Evolutionary conservation across 2,888 invertebrate genomes (phyloP), one percentile per base, ranked within the genome.

Genomic region (Protodeltote pygarga): DNA sequence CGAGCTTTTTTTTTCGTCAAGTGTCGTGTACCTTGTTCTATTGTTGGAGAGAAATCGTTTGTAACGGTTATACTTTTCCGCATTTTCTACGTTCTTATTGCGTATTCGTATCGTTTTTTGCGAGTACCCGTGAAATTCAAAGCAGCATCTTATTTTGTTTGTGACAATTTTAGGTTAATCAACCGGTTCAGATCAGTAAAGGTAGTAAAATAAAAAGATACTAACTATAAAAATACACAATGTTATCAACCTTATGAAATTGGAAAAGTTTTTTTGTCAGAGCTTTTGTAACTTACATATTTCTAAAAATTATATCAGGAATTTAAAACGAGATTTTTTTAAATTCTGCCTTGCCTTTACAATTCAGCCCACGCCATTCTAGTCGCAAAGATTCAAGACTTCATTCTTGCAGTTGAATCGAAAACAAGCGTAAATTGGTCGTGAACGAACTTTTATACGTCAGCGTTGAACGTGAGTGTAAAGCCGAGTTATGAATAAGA

Each of bases 11-110:
- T 85, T 57, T 77, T 71, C 63, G 54, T 59, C 46, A 55, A 58
- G 47, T 65, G 65, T 75, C 73, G 65, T 69, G 72, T 72, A 70
- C 66, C 58, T 68, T 65, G 71, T 68, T 65, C 78, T 66, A 86
- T 89, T 88, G 86, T 87, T 81, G 65, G 60, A 66, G 77, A 78
- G 85, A 85, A 83, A 86, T 85, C 80, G 80, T 77, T 86, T 70
- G 81, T 80, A 83, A 87, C 85, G 77, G 84, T 83, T 80, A 79
- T 77, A 72, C 75, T 82, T 84, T 85, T 83, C 78, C 83, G 76
- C 75, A 71, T 80, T 82, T 83, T 75, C 75, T 72, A 66, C 67
- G 62, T 77, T 79, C 77, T 63, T 55, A 54, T 77, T 73, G 63
- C 57, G 53, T 48, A 49, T 54, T 49, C 15, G 9, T 34, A 35